Evolutionary conservation across 2,113 vertebrate genomes (phyloP), one percentile per base, ranked within the genome.

Genomic region (Melospiza georgiana): DNA sequence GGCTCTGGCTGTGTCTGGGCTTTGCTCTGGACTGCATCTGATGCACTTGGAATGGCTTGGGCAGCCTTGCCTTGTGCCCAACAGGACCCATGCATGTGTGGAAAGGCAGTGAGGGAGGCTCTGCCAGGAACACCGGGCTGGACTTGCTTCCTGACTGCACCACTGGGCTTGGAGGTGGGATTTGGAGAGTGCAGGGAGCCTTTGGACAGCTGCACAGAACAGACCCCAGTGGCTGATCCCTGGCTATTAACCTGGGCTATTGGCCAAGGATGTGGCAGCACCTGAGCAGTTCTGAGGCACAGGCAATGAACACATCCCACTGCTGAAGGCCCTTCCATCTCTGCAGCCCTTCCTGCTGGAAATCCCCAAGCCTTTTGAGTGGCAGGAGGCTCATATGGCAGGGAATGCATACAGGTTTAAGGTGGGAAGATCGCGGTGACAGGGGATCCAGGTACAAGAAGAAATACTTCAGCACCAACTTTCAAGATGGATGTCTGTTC

Each of bases 21-120:
- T 65, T 65, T 1, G 5, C 62, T 92, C 25, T n/a, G 62, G 49
- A 31, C 30, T 24, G 4, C 48, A 68, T 52, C 51, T 0, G 0
- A 23, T 18, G 68, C 2, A 3, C 54, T 30, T 51, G 83, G 71
- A 61, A 52, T 2, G 2, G 31, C 46, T 58, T 1, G 3, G 55
- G 46, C 51, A 89, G 59, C n/a, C 37, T 37, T 35, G 48, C 33
- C 65, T 35, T 23, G 19, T 22, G 63, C 27, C 63, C 58, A 58
- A 1, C 25, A 15, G 6, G 33, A 28, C 19, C 62, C 31, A 8
- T 2, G 24, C 44, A 1, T 7, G 8, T 27, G 27, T 24, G n/a
- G 44, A 46, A 76, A 72, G 24, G 41, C 73, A 77, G 63, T 0
- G 0, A 81, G 39, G 15, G 30, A 80, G 12, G 66, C 37, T 71